phyloP scores from a whole-genome alignment of 1,140 invertebrate species.

The Cylas formicarius region DNA sequence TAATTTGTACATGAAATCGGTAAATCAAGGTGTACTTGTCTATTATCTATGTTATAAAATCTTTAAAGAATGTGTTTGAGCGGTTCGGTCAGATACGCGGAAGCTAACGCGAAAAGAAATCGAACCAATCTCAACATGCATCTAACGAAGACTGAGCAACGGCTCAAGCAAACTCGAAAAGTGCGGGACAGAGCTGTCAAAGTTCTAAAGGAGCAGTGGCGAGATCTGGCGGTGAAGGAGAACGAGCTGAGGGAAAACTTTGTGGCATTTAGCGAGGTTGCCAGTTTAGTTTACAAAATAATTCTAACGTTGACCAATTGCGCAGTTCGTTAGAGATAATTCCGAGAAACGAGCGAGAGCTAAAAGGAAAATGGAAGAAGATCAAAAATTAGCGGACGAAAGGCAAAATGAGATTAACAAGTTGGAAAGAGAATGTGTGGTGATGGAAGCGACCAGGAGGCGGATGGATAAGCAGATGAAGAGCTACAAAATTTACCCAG shows the following conservation, averaged over 20 bases:
- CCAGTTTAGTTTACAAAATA: neutral
- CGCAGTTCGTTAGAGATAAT: slow-evolving; percentile 22
- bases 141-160: slow-evolving; percentile 8
- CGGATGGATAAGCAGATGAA: too few species aligned
- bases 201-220: slow-evolving; percentile 15
- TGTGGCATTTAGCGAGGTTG: slow-evolving; percentile 21
- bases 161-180: slow-evolving; percentile 11
- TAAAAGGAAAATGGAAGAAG: slow-evolving; percentile 21
- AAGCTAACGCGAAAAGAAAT: neutral
- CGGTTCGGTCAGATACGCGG: too few species aligned
- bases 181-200: slow-evolving; percentile 1
- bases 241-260: slow-evolving; percentile 19
- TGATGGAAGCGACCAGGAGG: too few species aligned
- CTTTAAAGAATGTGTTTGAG: too few species aligned
- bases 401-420: slow-evolving; percentile 6
- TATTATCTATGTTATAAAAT: too few species aligned
- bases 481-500: too few species aligned
- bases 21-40: too few species aligned
- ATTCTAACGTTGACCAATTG: neutral
- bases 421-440: too few species aligned
- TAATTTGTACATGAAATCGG: too few species aligned
- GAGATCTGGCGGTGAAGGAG: slow-evolving; percentile 22
- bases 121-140: slow-evolving; percentile 15
- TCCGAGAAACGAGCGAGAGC: slow-evolving; percentile 21
- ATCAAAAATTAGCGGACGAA: slow-evolving; percentile 5